Conservation (phyloP, 1,140 invertebrate genomes). For the Melanaphis sacchari region DNA sequence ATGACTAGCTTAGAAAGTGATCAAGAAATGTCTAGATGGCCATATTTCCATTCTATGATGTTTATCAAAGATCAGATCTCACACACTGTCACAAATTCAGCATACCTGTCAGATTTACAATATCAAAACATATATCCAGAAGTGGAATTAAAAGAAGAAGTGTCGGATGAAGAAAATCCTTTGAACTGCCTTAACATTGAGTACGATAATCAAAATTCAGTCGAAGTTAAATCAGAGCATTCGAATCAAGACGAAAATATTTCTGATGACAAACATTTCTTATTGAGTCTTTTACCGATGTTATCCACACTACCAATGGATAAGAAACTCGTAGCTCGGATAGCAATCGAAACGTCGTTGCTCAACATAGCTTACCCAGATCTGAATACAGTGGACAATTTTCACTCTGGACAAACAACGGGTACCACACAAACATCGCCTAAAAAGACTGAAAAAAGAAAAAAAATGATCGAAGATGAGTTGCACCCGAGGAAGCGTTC, state of each 20-base stretch:
- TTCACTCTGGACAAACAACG: background rate
- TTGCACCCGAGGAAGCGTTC: background rate
- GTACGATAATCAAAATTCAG: background rate
- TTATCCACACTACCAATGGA: conserved; percentile 23
- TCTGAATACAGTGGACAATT: background rate
- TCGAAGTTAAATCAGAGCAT: background rate
- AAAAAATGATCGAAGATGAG: background rate
- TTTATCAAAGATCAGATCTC: conserved; percentile 49
- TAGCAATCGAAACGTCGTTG: conserved; percentile 26
- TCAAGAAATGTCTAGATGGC: conserved; percentile 44
- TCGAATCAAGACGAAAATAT: conserved; percentile 38
- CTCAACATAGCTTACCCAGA: conserved; percentile 37
- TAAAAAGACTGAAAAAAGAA: conserved; percentile 29
- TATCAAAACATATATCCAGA: conserved; percentile 46
- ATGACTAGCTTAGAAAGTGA: background rate
- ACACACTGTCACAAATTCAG: background rate
- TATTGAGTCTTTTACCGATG: conserved; percentile 38
- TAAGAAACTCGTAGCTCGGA: conserved; percentile 38
- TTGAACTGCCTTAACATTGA: background rate
- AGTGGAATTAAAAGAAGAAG: background rate
- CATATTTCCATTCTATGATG: conserved; percentile 42
- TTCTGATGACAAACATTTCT: conserved; percentile 48
- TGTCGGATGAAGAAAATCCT: background rate
- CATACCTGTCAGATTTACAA: conserved; percentile 2
- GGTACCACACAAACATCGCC: background rate